Evolutionary conservation across 2,888 invertebrate genomes (phyloP).

Genomic region (Baccha elongata): DNA sequence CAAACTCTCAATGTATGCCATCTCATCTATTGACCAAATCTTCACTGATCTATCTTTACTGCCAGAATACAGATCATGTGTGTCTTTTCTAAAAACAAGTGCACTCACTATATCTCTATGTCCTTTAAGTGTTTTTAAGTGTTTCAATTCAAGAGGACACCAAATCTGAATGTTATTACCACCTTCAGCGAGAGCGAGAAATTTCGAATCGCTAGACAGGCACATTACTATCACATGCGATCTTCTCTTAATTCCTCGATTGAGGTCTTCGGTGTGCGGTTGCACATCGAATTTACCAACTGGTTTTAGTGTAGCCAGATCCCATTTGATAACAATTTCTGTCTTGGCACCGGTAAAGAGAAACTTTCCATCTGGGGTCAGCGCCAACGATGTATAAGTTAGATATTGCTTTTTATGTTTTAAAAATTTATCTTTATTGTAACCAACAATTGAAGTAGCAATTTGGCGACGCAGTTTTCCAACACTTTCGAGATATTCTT

Average conservation of each 20-base stretch:
- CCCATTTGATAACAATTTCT: conserved; percentile 94
- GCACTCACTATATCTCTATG: conserved; percentile 90
- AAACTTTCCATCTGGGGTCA: conserved; percentile 88
- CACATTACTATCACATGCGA: conserved; percentile 86
- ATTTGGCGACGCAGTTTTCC: conserved; percentile 90
- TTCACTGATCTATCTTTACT: conserved; percentile 92
- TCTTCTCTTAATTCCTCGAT: conserved; percentile 77
- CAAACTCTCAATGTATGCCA: conserved; percentile 97
- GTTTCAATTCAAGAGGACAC: conserved; percentile 90
- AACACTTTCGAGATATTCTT: conserved; percentile 93
- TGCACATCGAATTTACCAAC: conserved; percentile 83
- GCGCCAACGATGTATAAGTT: conserved; percentile 90
- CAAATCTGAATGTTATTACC: conserved; percentile 90
- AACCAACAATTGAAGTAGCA: conserved; percentile 85
- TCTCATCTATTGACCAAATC: conserved; percentile 97
- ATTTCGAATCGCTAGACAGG: conserved; percentile 91
- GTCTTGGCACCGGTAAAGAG: conserved; percentile 95
- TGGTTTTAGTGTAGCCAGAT: conserved; percentile 86
- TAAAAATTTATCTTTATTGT: conserved; percentile 83
- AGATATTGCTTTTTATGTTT: conserved; percentile 91
- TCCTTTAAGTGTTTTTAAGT: conserved; percentile 90
- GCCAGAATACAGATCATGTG: conserved; percentile 92
- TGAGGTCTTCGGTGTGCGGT: conserved; percentile 81
- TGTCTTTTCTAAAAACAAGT: conserved; percentile 91
- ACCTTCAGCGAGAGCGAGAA: conserved; percentile 89